These are phyloP conservation scores for Nothocercus julius DNA, from an alignment of 2,113 vertebrate genomes.

Conservation along the genomic window DNA sequence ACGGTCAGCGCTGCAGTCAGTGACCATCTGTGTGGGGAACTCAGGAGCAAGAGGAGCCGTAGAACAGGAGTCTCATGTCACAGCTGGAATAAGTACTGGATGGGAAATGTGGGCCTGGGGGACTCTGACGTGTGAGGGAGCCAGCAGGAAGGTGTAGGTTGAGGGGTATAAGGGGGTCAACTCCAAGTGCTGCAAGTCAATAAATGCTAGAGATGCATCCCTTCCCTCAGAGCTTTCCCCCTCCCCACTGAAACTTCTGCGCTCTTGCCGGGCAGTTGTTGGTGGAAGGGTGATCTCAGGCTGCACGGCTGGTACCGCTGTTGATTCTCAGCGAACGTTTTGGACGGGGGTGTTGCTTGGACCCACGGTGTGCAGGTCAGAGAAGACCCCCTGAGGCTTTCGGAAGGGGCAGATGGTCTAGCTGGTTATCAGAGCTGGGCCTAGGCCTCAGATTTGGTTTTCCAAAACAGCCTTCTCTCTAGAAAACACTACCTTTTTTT, in stretches of 20 bases:
- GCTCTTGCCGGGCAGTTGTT: not conserved
- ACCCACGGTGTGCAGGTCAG: not conserved
- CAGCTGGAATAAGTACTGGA: not conserved
- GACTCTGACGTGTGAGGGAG: not conserved
- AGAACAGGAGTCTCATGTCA: rapidly evolving
- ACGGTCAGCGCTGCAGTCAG: no score
- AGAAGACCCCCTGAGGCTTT: not conserved
- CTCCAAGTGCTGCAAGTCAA: no score
- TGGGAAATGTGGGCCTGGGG: not conserved
- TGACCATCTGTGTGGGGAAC: not conserved
- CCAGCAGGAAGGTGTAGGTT: not conserved
- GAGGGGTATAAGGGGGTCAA: not conserved
- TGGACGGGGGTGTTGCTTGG: not conserved
- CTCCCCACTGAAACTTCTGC: not conserved
- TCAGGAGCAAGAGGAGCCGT: not conserved
- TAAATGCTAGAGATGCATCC: not conserved
- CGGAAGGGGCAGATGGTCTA: no score
- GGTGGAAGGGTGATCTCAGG: not conserved
- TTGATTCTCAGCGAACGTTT: not conserved
- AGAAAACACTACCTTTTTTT: not conserved
- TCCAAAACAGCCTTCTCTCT: no score
- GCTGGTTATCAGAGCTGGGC: not conserved
- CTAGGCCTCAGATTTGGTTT: not conserved
- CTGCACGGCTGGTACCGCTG: not conserved
- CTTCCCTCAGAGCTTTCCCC: not conserved